phyloP scores from a whole-genome alignment of 2,888 invertebrate species.

The Ganaspis brasiliensis region DNA sequence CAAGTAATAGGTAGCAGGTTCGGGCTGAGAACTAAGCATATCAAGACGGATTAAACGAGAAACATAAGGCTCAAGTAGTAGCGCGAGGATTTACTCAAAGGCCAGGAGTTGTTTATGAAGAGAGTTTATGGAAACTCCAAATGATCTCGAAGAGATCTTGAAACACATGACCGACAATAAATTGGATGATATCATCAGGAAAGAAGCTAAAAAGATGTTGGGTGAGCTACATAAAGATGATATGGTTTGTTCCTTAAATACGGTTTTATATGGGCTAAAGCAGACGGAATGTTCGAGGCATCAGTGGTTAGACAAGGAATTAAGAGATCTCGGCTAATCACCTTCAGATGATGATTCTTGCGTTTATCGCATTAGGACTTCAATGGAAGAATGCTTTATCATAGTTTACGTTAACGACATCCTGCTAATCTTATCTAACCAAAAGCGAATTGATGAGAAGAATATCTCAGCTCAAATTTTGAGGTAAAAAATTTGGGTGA shows the following conservation, averaged over 20 bases:
- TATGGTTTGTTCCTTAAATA: conserved; percentile 46
- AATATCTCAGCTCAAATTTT: conserved; percentile 43
- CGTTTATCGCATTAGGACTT: conserved; percentile 42
- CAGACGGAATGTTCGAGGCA: conserved; percentile 60
- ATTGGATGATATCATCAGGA: not conserved
- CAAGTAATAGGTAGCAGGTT: conserved; percentile 40
- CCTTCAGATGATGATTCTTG: conserved; percentile 53
- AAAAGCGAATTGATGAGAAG: conserved; percentile 40
- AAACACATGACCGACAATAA: no score
- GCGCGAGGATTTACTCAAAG: conserved; percentile 45
- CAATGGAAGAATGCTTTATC: conserved; percentile 37
- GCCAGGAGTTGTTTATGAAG: conserved; percentile 21
- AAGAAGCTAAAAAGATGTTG: conserved; percentile 39
- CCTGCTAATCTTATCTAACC: conserved; percentile 43
- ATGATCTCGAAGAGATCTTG: not conserved
- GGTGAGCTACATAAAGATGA: not conserved
- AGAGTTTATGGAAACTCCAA: not conserved
- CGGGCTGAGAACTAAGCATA: conserved; percentile 39
- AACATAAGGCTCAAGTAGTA: conserved; percentile 46
- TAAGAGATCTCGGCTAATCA: conserved; percentile 49
- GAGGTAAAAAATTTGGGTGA: conserved; percentile 51
- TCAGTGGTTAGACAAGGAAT: conserved; percentile 36
- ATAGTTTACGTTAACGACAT: conserved; percentile 55
- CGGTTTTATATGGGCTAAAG: conserved; percentile 52
- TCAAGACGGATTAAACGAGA: conserved; percentile 33